Base-by-base conservation (phyloP, 1,140 invertebrate species). In the Odontomachus brunneus region DNA sequence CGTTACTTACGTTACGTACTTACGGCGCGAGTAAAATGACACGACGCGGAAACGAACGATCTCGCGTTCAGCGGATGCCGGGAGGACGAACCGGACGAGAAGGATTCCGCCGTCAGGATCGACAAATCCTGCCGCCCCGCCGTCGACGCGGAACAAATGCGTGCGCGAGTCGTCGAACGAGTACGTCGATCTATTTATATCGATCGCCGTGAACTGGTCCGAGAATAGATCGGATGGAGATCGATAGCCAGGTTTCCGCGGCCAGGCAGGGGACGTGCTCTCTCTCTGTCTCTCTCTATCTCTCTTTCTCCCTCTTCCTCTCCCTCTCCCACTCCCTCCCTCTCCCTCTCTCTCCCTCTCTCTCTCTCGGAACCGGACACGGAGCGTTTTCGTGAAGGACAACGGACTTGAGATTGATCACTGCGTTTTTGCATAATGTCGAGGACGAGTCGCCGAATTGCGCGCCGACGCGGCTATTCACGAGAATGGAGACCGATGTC, bases 181-280 rank as follows among this genome's bases (percentile, higher is more conserved):
- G 84, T 84, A 75, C 85, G 33, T 33, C 59, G 29, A 57, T 78
- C 85, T 88, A 88, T 88, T 87, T 88, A 88, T 88, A 88, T 84
- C 85, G 59, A 33, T 72, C 82, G 57, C 78, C 44, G 65, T 24
- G 60, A 60, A 81, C 82, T 74, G 48, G 73, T 83, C 33, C 67
- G 72, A 72, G 74, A 87, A 75, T 78, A 84, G 85, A 86, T 88
- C 82, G 82, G 84, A 88, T 85, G 76, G 83, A 88, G 83, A 88
- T 88, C 78, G 86, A 88, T 87, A 57, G 76, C 67, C 63, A 63
- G 60, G 75, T 73, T 73, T 76, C 59, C 59, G 60, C 24, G 22
- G 74, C 33, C 17, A 11, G 26, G 0, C 51, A 78, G 48, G n/a
- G n/a, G 74, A 81, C 74, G 55, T 59, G 53, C 49, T 55, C 71